These are phyloP conservation scores for Darevskia nairensis DNA, from an alignment of 2,797 vertebrate genomes.

Conservation along the genomic window DNA sequence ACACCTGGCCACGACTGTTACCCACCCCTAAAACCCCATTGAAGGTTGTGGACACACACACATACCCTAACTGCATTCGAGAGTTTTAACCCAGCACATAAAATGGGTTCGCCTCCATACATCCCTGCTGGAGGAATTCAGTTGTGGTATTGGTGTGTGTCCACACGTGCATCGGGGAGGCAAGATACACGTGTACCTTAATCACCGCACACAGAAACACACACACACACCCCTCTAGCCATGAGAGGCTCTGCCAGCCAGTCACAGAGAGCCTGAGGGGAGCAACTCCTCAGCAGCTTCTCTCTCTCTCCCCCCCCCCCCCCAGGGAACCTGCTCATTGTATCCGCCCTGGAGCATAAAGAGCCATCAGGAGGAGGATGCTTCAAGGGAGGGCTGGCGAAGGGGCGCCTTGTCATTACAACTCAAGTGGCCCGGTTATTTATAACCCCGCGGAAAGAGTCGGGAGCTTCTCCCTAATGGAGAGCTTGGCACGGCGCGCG, in stretches of 20 bases:
- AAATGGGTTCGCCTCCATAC: background rate
- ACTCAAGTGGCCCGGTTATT: conserved; percentile 23
- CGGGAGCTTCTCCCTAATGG: conserved; percentile 9
- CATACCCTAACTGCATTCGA: background rate
- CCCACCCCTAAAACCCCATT: background rate
- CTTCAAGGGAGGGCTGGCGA: background rate
- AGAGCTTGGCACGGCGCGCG: background rate
- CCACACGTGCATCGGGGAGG: background rate
- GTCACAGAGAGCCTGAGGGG: background rate
- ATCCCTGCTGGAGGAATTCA: background rate
- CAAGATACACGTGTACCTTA: background rate
- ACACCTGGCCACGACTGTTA: background rate
- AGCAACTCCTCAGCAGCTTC: background rate
- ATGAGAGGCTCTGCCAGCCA: conserved; percentile 4
- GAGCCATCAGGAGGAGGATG: conserved; percentile 2
- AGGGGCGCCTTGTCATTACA: background rate
- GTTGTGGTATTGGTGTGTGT: background rate
- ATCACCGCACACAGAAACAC: background rate
- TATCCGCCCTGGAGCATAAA: background rate
- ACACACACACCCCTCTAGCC: background rate
- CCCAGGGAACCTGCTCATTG: background rate
- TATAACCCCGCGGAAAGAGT: background rate
- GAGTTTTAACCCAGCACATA: background rate
- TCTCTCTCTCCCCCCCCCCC: no score
- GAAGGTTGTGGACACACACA: background rate